These are phyloP conservation scores for Drosophila tanythrix DNA, from an alignment of 2,888 invertebrate genomes.

Conservation along the genomic window DNA sequence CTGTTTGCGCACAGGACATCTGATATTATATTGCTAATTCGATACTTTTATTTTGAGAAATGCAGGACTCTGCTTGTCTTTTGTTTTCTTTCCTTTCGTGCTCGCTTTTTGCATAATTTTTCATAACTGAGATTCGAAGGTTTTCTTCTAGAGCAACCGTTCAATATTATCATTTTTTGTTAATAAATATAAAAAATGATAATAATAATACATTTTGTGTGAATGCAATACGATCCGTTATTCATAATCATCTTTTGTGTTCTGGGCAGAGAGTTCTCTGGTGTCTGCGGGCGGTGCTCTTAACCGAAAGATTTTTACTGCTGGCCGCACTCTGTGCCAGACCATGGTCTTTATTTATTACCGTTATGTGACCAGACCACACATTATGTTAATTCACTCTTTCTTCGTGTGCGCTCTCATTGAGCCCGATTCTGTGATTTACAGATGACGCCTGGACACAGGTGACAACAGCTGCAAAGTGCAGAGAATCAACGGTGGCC, in stretches of 20 bases:
- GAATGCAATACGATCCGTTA: constrained; percentile 79
- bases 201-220: constrained; percentile 71
- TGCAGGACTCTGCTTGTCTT: constrained; percentile 30
- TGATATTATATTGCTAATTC: constrained; percentile 83
- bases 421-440: constrained; percentile 57
- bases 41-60: constrained; percentile 79
- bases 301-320: constrained; percentile 22
- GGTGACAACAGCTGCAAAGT: constrained; percentile 74
- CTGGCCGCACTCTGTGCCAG: constrained; percentile 15
- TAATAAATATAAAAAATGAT: background rate
- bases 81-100: constrained; percentile 23
- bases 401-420: constrained; percentile 25
- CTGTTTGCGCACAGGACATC: constrained; percentile 61
- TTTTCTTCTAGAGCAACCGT: constrained; percentile 50
- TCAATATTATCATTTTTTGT: constrained; percentile 69
- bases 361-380: constrained; percentile 78
- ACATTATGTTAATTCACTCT: constrained; percentile 68
- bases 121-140: constrained; percentile 49
- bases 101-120: constrained; percentile 60
- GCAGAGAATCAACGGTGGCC: constrained; percentile 4
- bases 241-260: constrained; percentile 62
- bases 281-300: constrained; percentile 66
- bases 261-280: constrained; percentile 27
- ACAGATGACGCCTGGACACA: constrained; percentile 56
- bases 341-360: constrained; percentile 62